Percentiles rank a stretch among this genome's conserved stretches.
These are phyloP conservation scores for Pseudobourletiella spinata DNA, from an alignment of 1,140 invertebrate species.

Conservation along the genomic window DNA sequence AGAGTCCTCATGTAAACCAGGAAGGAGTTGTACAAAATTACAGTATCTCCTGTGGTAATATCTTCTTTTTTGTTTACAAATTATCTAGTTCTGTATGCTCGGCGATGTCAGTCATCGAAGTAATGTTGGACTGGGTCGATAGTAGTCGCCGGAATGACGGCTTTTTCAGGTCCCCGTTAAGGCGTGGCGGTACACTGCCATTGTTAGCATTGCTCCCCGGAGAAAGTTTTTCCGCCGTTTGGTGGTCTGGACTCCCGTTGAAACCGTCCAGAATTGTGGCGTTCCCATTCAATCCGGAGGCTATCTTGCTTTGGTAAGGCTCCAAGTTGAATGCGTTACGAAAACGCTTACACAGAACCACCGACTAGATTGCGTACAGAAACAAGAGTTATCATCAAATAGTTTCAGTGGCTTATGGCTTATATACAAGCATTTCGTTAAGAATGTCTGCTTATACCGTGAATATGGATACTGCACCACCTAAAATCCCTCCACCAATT, in stretches of 20 bases:
- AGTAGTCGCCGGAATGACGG: constrained; percentile 26
- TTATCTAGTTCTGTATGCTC: constrained; percentile 30
- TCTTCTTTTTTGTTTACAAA: constrained; percentile 14
- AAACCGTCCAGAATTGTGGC: constrained; percentile 27
- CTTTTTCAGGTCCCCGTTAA: background rate
- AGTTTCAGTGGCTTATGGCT: no score
- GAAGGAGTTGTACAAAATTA: no score
- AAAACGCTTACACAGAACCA: constrained; percentile 16
- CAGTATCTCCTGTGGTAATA: no score
- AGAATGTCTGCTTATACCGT: no score
- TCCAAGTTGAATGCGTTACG: constrained; percentile 8
- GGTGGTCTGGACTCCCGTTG: constrained; percentile 1
- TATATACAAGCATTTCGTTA: no score
- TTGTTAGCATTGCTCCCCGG: background rate
- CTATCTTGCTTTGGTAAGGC: constrained; percentile 23
- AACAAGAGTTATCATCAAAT: no score
- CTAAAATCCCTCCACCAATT: constrained; percentile 17
- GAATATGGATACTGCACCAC: constrained; percentile 11
- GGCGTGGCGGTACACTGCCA: background rate
- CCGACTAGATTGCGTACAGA: no score
- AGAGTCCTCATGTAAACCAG: no score
- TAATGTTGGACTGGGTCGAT: constrained; percentile 27
- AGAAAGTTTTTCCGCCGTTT: background rate
- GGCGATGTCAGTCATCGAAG: constrained; percentile 33
- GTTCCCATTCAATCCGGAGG: constrained; percentile 21